Conservation (phyloP, 37 sponge, comb jelly and placozoan species). For the Hexactinellida sp. region DNA sequence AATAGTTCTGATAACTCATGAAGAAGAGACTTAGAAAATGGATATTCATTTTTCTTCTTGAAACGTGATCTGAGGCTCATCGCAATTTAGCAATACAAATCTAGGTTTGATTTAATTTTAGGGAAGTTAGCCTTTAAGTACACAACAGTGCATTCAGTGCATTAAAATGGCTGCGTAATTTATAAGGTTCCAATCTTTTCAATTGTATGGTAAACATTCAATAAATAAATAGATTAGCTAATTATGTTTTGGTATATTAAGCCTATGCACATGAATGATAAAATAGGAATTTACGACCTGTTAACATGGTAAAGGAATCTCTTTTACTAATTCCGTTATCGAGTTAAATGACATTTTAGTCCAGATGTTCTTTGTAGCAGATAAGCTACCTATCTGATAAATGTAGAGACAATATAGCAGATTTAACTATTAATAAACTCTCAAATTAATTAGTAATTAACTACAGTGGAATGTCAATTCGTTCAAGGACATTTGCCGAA, state of each 20-base stretch:
- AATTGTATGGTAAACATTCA: background rate
- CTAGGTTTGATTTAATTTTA: background rate
- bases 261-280: background rate
- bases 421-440: no score
- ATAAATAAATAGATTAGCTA: background rate
- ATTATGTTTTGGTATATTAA: background rate
- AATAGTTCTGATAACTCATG: conserved; percentile 14
- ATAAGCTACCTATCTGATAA: no score
- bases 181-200: background rate
- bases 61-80: background rate
- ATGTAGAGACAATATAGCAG: no score
- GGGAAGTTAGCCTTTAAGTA: background rate
- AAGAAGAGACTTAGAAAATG: background rate
- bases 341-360: no score
- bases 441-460: no score
- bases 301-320: no score
- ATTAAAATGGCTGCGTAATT: background rate
- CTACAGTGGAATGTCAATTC: no score
- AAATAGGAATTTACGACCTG: no score
- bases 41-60: conserved; percentile 14
- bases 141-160: background rate
- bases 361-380: no score
- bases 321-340: no score
- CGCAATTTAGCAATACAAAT: background rate
- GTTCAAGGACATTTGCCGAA: no score